These are phyloP conservation scores for Corvus cornix DNA, from an alignment of 2,113 vertebrate genomes.

Conservation along the genomic window DNA sequence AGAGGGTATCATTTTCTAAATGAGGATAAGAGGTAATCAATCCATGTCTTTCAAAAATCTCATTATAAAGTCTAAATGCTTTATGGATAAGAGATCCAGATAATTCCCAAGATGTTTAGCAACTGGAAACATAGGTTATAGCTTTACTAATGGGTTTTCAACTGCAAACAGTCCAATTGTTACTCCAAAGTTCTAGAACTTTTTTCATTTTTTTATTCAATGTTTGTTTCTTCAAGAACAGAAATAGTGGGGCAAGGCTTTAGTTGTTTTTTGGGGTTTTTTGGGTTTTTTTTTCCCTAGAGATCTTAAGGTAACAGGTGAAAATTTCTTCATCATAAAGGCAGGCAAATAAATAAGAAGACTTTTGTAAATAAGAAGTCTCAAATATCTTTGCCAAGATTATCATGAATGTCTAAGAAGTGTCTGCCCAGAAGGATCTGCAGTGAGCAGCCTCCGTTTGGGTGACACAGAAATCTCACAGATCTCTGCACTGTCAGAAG, in stretches of 20 bases:
- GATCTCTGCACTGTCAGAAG: neutral
- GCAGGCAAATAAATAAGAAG: neutral
- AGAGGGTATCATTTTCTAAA: slow-evolving; percentile 35
- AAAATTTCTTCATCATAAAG: neutral
- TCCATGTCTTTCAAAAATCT: slow-evolving; percentile 54
- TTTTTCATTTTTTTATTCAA: neutral
- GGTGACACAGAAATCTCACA: neutral
- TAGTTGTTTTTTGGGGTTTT: neutral
- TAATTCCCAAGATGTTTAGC: slow-evolving; percentile 40
- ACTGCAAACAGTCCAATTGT: neutral
- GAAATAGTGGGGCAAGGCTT: neutral
- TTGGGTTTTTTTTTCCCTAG: neutral
- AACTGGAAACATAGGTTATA: slow-evolving; percentile 22
- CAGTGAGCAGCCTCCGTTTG: neutral
- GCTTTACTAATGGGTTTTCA: slow-evolving; percentile 39
- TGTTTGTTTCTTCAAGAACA: neutral
- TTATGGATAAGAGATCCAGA: slow-evolving; percentile 38
- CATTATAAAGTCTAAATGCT: slow-evolving; percentile 49
- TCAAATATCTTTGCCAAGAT: neutral
- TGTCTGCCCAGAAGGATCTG: neutral
- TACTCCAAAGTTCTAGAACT: neutral
- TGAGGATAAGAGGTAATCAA: slow-evolving; percentile 50
- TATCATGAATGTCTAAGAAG: neutral
- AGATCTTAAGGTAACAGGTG: neutral
- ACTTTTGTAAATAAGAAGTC: neutral